Conservation (phyloP, 2,113 vertebrate species). For the Laticauda laticaudata region DNA sequence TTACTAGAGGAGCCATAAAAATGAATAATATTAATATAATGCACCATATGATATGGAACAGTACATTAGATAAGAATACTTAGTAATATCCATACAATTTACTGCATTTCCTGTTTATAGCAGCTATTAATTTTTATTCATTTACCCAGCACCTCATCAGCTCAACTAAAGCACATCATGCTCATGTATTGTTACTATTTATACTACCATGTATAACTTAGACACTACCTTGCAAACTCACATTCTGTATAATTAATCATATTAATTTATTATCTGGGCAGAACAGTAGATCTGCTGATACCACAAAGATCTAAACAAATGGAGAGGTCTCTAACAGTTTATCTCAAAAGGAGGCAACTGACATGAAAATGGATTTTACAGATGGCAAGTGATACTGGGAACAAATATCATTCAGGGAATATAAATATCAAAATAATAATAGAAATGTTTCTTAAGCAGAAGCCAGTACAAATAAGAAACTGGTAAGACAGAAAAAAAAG, state of each 20-base stretch:
- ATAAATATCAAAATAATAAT: constrained; percentile 16
- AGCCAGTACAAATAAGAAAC: not conserved
- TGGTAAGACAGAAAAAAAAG: not conserved
- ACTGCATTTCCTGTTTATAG: not conserved
- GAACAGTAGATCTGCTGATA: not conserved
- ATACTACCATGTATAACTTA: not conserved
- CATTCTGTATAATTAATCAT: not conserved
- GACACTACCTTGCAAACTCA: not conserved
- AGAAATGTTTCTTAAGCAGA: not conserved
- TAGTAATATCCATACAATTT: not conserved
- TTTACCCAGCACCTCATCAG: not conserved
- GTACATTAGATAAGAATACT: not conserved
- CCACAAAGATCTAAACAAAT: not conserved
- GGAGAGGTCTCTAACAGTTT: not conserved
- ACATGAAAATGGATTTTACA: not conserved
- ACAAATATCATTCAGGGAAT: constrained; percentile 3
- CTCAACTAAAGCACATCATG: no score
- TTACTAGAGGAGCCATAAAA: not conserved
- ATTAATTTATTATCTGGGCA: constrained; percentile 6
- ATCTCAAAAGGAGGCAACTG: not conserved
- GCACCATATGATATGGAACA: not conserved
- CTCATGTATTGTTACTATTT: not conserved
- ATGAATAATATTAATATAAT: not conserved
- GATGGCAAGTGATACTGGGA: constrained; percentile 8
- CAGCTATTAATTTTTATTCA: not conserved